phyloP scores from a whole-genome alignment of 2,888 invertebrate species.

The Nebria salina region DNA sequence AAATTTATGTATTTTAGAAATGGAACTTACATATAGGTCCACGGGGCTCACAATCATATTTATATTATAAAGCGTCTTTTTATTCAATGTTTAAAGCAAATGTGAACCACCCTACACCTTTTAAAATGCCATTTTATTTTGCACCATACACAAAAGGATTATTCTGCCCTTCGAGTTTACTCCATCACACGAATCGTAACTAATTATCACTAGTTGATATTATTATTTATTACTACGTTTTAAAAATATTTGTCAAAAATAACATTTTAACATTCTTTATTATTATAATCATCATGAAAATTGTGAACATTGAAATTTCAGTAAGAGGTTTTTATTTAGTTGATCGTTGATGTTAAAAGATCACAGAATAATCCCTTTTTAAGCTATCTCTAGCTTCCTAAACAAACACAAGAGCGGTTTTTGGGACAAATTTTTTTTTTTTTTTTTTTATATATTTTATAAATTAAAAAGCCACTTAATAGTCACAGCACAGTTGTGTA shows the following conservation, averaged over 20 bases:
- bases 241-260: constrained; percentile 24
- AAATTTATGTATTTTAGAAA: constrained; percentile 46
- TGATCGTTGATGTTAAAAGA: constrained; percentile 13
- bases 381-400: constrained; percentile 57
- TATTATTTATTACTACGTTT: constrained; percentile 23
- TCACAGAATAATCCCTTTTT: constrained; percentile 49
- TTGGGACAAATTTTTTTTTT: constrained; percentile 52
- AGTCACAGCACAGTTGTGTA: constrained; percentile 69
- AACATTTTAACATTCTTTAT: background rate
- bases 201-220: constrained; percentile 4
- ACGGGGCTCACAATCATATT: constrained; percentile 44
- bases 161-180: constrained; percentile 8
- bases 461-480: constrained; percentile 68
- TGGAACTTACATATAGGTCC: constrained; percentile 46
- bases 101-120: constrained; percentile 43
- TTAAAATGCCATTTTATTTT: constrained; percentile 41
- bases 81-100: constrained; percentile 46
- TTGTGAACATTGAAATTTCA: background rate
- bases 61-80: constrained; percentile 46
- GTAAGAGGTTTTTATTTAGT: constrained; percentile 16
- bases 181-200: constrained; percentile 6
- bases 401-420: constrained; percentile 53
- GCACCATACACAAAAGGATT: constrained; percentile 39
- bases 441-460: constrained; percentile 54
- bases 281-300: background rate